A percentile compares a stretch with the other conserved stretches of the same genome.
These are phyloP conservation scores for Drosophila kohkoa DNA, from an alignment of 1,140 invertebrate species.

Conservation along the genomic window DNA sequence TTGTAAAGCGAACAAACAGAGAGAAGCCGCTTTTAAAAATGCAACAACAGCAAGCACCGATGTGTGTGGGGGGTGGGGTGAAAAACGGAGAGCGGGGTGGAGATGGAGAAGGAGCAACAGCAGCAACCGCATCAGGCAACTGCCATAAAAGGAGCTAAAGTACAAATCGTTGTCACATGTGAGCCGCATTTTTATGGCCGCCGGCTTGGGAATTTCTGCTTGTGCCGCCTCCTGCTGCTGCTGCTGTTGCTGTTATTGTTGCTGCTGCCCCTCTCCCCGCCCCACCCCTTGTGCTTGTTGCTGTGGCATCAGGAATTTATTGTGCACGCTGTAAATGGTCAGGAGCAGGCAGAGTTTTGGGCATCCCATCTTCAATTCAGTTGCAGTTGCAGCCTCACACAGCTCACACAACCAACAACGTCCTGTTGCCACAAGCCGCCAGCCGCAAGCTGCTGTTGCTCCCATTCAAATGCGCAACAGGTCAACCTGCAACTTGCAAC, in stretches of 20 bases:
- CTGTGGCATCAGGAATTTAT: constrained; percentile 73
- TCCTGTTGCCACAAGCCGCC: neutral
- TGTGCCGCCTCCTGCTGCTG: constrained; percentile 23
- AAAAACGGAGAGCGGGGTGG: neutral
- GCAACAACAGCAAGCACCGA: constrained; percentile 28
- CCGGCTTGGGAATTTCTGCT: constrained; percentile 78
- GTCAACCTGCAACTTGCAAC: constrained; percentile 48
- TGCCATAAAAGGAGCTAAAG: constrained; percentile 84
- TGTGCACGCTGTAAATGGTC: constrained; percentile 74
- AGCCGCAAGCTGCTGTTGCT: constrained; percentile 34
- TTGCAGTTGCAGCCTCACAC: constrained; percentile 17
- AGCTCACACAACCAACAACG: neutral
- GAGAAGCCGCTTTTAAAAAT: constrained; percentile 44
- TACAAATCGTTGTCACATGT: constrained; percentile 85
- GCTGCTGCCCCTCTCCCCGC: neutral
- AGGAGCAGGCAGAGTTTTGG: constrained; percentile 63
- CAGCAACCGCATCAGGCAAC: constrained; percentile 22
- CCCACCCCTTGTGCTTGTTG: constrained; percentile 30
- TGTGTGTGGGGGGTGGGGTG: neutral
- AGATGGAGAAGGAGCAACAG: neutral
- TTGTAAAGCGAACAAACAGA: constrained; percentile 55
- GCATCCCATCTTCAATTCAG: constrained; percentile 22
- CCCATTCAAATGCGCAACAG: constrained; percentile 80
- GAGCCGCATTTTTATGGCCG: constrained; percentile 84
- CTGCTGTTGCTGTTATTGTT: too few species aligned